Base-by-base conservation (phyloP, 2,888 invertebrate species). In the Drosophila fulvimacula region DNA sequence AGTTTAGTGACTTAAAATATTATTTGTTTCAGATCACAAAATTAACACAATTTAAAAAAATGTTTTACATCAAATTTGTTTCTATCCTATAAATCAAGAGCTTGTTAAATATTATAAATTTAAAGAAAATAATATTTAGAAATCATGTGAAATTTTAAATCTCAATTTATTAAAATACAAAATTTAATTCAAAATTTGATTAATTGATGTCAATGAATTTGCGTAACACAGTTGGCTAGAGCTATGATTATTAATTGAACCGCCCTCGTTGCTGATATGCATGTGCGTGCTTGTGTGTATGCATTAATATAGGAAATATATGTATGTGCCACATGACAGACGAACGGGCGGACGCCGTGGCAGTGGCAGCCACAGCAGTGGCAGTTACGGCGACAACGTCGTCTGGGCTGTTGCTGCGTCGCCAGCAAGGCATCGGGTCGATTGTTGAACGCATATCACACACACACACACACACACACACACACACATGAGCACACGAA, bases 381-480 rank as follows among this genome's bases (percentile, higher is more conserved):
- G 39, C 51, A 27, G 38, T 46, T 55, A 39, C 46, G 67, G 67
- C 63, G 70, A 66, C 62, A 55, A 24, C 56, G 56, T 53, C 58
- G 82, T 82, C 80, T 88, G 81, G 73, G 62, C 71, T 49, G 65
- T 49, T 48, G 46, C 72, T 53, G 55, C 69, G 85, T 62, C 89
- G 89, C 89, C 83, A 71, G 76, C 82, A 66, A 82, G 83, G 57
- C 52, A 52, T 38, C 38, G 38, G 52, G n/a, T 30, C 52, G 52
- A 36, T 52, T 52, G 52, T 52, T 52, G 52, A 38, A 52, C 89
- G 88, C 65, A 83, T 61, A 70, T 82, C 65, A 81, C 61, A 69
- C 88, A 88, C 21, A 86, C 66, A 71, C 73, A 73, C 89, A 78
- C 78, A 80, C 71, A 68, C 46, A 63, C 62, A 73, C 65, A 66